Evolutionary conservation across 2,113 vertebrate genomes (phyloP).

Genomic region (Coptodon bakossiorum): DNA sequence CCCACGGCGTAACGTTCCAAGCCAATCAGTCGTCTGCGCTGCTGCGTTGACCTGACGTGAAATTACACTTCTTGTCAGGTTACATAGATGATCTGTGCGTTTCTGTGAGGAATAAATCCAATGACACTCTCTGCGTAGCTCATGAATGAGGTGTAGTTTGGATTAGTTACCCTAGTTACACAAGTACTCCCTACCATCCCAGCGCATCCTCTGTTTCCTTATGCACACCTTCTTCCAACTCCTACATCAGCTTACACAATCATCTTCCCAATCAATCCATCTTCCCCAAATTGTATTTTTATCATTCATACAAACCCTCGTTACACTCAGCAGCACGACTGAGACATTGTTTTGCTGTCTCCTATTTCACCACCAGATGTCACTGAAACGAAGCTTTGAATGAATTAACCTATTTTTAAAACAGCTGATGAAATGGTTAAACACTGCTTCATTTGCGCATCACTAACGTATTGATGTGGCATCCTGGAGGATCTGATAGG

Average conservation of each 20-base stretch:
- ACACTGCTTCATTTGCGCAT: neutral
- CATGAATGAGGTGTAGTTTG: neutral
- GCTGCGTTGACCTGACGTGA: neutral
- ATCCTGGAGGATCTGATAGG: neutral
- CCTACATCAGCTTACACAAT: neutral
- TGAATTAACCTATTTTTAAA: neutral
- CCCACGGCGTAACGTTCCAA: accelerated
- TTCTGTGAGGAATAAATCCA: neutral
- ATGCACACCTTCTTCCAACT: neutral
- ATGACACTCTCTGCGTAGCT: neutral
- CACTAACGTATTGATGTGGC: neutral
- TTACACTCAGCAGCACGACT: neutral
- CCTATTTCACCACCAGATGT: neutral
- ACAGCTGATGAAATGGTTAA: neutral
- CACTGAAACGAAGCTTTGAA: neutral
- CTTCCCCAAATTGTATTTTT: neutral
- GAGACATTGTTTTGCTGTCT: neutral
- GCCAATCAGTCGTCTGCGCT: neutral
- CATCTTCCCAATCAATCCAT: neutral
- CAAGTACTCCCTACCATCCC: neutral
- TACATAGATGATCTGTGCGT: neutral
- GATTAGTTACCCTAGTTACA: neutral
- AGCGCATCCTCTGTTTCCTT: no score
- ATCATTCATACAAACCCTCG: neutral
- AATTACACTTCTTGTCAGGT: neutral